A percentile compares a stretch with the other conserved stretches of the same genome.
Evolutionary conservation across 2,113 vertebrate genomes (phyloP).

Genomic region (Oryctolagus cuniculus): mOryCun1.1 NC_091432.1:98239001-98239500

Average conservation of each 20-base stretch:
- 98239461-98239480: no score
- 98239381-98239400: neutral
- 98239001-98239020: neutral
- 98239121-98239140: neutral
- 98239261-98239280: neutral
- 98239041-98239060: no score
- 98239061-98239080: neutral
- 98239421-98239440: neutral
- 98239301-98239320: neutral
- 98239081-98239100: neutral
- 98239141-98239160: neutral
- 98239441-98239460: no score
- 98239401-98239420: neutral
- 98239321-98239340: neutral
- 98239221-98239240: neutral
- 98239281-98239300: neutral
- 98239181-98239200: neutral
- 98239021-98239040: neutral
- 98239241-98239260: no score
- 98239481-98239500: no score
- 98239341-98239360: neutral
- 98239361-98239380: neutral
- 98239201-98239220: neutral
- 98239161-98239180: neutral
- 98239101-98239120: neutral